Evolutionary conservation across 2,888 invertebrate species (phyloP).

Genomic region (Dorcus hopei): DNA sequence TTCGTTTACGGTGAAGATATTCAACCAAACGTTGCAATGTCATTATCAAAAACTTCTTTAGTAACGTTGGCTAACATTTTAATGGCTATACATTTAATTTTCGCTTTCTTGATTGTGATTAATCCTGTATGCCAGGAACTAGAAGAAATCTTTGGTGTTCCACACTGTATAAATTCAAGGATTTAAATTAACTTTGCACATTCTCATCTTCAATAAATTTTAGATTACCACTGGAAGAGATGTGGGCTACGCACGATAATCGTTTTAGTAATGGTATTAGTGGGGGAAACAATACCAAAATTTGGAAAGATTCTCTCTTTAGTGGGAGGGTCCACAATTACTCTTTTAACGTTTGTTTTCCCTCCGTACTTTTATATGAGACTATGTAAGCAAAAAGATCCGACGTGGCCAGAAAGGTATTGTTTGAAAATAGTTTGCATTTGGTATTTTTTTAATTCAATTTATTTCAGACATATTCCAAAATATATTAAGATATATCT

Average conservation of each 20-base stretch:
- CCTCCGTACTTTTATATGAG: constrained; percentile 66
- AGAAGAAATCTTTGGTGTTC: constrained; percentile 62
- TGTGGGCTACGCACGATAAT: constrained; percentile 57
- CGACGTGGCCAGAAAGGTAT: constrained; percentile 51
- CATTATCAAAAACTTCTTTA: constrained; percentile 54
- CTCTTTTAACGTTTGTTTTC: constrained; percentile 64
- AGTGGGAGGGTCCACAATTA: constrained; percentile 68
- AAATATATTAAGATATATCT: constrained; percentile 59
- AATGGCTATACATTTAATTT: constrained; percentile 63
- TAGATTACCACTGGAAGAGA: constrained; percentile 62
- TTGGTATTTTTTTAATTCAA: constrained; percentile 7
- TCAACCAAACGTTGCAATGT: constrained; percentile 58
- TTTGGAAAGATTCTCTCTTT: constrained; percentile 68
- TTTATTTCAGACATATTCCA: constrained; percentile 54
- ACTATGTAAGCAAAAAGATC: constrained; percentile 52
- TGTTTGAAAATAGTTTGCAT: constrained; percentile 4
- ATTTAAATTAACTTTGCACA: constrained; percentile 3
- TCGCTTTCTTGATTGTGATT: constrained; percentile 66
- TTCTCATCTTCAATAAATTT: constrained; percentile 21
- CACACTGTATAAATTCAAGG: constrained; percentile 49
- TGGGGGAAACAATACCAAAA: constrained; percentile 65
- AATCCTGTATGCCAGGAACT: constrained; percentile 71
- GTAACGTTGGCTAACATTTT: constrained; percentile 59
- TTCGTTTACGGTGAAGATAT: constrained; percentile 61
- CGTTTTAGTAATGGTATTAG: constrained; percentile 58